These are phyloP conservation scores for Formica exsecta DNA, from an alignment of 1,140 invertebrate species.

Conservation along the genomic window DNA sequence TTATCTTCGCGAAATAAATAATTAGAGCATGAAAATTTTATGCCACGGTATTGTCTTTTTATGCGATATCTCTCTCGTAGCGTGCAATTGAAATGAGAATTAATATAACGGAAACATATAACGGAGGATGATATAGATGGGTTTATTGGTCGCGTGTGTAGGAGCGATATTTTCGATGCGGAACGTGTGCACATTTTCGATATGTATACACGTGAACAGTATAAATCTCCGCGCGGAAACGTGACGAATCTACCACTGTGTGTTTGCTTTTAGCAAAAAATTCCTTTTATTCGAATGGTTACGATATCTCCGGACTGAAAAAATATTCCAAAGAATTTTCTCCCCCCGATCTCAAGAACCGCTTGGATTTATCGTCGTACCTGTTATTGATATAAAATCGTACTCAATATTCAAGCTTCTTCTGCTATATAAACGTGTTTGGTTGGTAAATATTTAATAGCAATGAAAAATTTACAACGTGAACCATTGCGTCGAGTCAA, in stretches of 20 bases:
- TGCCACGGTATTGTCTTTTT: not conserved
- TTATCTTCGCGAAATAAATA: not conserved
- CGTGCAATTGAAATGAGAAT: slow-evolving; percentile 23
- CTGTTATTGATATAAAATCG: slow-evolving; percentile 15
- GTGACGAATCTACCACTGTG: slow-evolving; percentile 34
- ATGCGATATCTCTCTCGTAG: not conserved
- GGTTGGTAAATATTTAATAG: not conserved
- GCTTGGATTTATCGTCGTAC: not conserved
- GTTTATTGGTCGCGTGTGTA: slow-evolving; percentile 34
- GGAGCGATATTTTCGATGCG: slow-evolving; percentile 32
- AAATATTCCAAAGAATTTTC: slow-evolving; percentile 23
- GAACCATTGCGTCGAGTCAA: not conserved
- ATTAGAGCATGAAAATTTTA: not conserved
- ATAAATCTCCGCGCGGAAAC: slow-evolving; percentile 37
- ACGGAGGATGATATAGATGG: slow-evolving; percentile 6
- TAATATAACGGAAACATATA: not conserved
- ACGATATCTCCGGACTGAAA: not conserved
- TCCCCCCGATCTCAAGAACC: not conserved
- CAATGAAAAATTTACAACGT: not conserved
- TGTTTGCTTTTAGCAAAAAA: slow-evolving; percentile 46
- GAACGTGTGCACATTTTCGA: slow-evolving; percentile 47
- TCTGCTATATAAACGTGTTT: not conserved
- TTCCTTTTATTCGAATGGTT: not conserved
- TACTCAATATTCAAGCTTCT: not conserved
- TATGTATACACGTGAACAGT: slow-evolving; percentile 8